phyloP scores from a whole-genome alignment of 2,797 vertebrate genomes.

The Acipenser ruthenus region DNA sequence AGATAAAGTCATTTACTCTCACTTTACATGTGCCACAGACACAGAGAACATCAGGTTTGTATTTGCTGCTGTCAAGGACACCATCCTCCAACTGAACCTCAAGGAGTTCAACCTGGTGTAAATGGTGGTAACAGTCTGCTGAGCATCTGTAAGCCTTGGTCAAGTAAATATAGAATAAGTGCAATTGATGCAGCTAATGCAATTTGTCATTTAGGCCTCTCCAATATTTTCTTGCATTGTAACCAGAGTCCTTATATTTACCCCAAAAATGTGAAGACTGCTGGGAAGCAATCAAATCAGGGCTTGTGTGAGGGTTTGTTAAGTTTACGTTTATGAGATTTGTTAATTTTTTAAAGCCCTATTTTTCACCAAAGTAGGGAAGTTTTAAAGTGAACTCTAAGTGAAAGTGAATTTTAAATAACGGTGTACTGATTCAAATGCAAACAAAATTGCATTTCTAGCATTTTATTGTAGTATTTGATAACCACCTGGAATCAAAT shows the following conservation, averaged over 20 bases:
- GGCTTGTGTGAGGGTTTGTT: conserved; percentile 11
- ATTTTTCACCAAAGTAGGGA: not conserved
- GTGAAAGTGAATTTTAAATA: no score
- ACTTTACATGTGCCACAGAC: conserved; percentile 83
- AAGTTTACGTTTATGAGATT: conserved; percentile 20
- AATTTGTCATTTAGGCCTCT: not conserved
- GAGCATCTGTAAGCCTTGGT: not conserved
- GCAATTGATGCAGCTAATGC: not conserved
- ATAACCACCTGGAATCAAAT: no score
- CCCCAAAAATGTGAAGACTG: conserved; percentile 13
- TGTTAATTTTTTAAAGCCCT: not conserved
- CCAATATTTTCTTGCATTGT: not conserved
- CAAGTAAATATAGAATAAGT: not conserved
- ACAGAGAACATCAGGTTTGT: conserved; percentile 83
- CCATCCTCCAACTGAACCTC: conserved; percentile 77
- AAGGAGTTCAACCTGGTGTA: conserved; percentile 75
- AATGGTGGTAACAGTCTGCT: no score
- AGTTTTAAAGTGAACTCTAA: no score
- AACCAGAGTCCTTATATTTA: conserved; percentile 2
- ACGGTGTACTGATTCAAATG: no score
- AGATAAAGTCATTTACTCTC: conserved; percentile 75
- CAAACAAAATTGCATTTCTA: no score
- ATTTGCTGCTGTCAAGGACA: conserved; percentile 82
- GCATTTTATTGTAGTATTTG: no score
- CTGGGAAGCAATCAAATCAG: conserved; percentile 22